phyloP scores from a whole-genome alignment of 2,888 invertebrate species.

The Isotomurus palustris region DNA sequence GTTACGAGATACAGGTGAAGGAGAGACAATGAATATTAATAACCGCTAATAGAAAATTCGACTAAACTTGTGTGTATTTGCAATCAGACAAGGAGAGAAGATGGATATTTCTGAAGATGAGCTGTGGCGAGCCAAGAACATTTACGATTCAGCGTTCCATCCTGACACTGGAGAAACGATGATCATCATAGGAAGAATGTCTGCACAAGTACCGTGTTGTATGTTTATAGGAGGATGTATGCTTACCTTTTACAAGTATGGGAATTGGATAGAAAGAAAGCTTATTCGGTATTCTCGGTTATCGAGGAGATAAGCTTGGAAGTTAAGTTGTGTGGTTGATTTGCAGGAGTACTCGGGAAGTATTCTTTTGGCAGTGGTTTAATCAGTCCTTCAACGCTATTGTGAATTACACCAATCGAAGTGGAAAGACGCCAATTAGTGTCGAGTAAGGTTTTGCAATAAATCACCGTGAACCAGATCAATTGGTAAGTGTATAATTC shows the following conservation, averaged over 20 bases:
- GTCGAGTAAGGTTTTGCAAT: constrained; percentile 50
- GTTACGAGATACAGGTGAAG: constrained; percentile 53
- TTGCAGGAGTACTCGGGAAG: constrained; percentile 72
- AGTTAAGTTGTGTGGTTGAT: constrained; percentile 7
- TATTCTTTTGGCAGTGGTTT: constrained; percentile 96
- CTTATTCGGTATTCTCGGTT: background rate
- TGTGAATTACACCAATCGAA: constrained; percentile 97
- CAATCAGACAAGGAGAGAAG: constrained; percentile 21
- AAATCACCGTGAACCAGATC: background rate
- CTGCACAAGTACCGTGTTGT: constrained; percentile 96
- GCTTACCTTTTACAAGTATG: constrained; percentile 83
- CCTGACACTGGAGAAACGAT: constrained; percentile 98
- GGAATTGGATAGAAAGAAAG: background rate
- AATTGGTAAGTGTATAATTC: background rate
- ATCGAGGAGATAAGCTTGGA: background rate
- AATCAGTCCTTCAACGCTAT: constrained; percentile 98
- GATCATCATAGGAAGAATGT: constrained; percentile 89
- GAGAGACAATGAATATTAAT: no score
- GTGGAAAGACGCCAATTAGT: constrained; percentile 67
- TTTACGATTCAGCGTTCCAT: constrained; percentile 98
- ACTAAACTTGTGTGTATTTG: background rate
- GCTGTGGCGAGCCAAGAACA: constrained; percentile 86
- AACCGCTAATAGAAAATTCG: background rate
- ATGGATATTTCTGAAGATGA: constrained; percentile 64
- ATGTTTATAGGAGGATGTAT: constrained; percentile 93